These are phyloP conservation scores for Netta rufina DNA, from an alignment of 2,797 vertebrate species.

Conservation along the genomic window DNA sequence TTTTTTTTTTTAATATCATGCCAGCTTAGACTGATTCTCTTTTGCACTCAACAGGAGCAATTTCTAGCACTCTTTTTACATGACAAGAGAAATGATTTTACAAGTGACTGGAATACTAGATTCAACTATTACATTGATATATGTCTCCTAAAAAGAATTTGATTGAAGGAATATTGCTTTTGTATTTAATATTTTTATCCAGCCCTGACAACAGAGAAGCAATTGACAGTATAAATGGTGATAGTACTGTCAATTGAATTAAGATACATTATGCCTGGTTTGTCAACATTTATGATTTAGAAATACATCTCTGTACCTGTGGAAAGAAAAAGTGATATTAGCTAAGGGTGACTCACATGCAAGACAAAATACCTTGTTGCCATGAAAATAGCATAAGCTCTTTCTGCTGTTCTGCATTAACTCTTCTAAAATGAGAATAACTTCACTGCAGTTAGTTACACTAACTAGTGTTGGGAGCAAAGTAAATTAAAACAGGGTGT, in stretches of 20 bases:
- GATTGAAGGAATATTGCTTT: conserved; percentile 38
- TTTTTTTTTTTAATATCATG: neutral
- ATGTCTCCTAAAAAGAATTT: neutral
- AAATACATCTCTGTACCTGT: neutral
- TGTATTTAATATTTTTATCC: conserved; percentile 36
- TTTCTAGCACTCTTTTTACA: neutral
- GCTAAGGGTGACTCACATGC: neutral
- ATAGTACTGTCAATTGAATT: conserved; percentile 10
- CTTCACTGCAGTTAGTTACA: neutral
- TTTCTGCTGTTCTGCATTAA: neutral
- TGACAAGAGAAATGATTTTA: conserved; percentile 25
- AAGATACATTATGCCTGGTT: neutral
- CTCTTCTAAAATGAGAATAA: neutral
- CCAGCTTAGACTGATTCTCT: neutral
- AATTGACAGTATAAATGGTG: neutral
- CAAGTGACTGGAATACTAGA: conserved; percentile 15
- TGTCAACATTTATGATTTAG: conserved; percentile 33
- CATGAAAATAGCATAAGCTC: neutral
- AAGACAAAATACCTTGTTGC: neutral
- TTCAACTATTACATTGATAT: neutral
- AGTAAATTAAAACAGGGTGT: neutral
- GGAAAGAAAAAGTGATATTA: neutral
- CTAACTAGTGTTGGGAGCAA: neutral
- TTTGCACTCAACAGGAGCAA: neutral
- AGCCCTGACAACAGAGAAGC: neutral